Conservation (phyloP, 64 coral and sea anemone species). For the Pocillopora damicornis region DNA sequence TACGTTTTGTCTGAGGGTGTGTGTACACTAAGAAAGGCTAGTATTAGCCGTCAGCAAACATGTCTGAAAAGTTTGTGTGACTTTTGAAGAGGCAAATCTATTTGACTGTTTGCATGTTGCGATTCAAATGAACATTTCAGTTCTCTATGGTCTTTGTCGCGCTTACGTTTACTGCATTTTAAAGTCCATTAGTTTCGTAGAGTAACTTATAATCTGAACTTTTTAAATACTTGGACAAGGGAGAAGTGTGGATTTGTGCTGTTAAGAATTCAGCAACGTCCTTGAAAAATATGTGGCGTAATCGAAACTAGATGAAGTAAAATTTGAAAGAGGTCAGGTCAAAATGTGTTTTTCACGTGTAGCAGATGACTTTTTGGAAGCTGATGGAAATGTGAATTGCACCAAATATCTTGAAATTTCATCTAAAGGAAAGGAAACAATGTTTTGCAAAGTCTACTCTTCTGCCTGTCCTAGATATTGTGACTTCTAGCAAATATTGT, state of each 20-base stretch:
- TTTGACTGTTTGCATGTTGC: constrained; percentile 4
- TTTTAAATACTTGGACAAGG: neutral
- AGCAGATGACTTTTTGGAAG: neutral
- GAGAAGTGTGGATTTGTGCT: neutral
- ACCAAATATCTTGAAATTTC: no score
- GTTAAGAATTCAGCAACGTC: neutral
- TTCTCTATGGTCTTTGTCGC: neutral
- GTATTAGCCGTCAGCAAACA: neutral
- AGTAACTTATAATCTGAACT: neutral
- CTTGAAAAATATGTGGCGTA: neutral
- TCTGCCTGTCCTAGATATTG: no score
- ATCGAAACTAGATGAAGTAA: neutral
- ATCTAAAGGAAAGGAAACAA: no score
- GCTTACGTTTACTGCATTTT: neutral
- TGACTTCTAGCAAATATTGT: neutral
- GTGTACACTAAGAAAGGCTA: neutral
- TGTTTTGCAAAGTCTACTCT: no score
- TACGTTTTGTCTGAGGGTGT: neutral
- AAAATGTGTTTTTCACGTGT: neutral
- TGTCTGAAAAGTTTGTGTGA: constrained; percentile 16
- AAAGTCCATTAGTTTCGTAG: neutral
- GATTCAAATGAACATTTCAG: constrained; percentile 2
- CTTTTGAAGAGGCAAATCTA: constrained; percentile 2
- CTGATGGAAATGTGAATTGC: neutral
- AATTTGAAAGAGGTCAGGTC: constrained; percentile 3